phyloP scores from a whole-genome alignment of 1,140 invertebrate genomes.

The Tyrophagus putrescentiae region DNA sequence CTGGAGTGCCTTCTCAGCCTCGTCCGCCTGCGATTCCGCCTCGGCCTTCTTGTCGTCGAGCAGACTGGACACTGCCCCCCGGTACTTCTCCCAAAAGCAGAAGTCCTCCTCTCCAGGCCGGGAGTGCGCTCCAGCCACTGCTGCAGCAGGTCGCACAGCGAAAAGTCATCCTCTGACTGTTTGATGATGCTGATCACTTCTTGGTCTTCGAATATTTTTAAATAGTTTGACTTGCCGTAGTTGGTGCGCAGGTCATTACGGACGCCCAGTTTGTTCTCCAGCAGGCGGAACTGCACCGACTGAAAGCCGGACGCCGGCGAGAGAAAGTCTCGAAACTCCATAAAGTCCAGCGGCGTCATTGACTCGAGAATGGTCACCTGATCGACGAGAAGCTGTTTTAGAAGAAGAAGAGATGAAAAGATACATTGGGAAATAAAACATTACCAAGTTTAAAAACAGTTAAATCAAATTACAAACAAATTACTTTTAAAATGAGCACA shows the following conservation, averaged over 20 bases:
- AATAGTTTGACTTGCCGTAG: conserved; percentile 76
- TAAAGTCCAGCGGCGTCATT: conserved; percentile 93
- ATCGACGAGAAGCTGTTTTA: conserved; percentile 67
- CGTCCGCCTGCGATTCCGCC: conserved; percentile 33
- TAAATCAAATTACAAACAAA: conserved; percentile 15
- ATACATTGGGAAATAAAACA: neutral
- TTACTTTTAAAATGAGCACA: conserved; percentile 83
- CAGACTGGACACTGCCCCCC: conserved; percentile 54
- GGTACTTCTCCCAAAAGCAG: conserved; percentile 85
- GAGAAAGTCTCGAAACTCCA: conserved; percentile 78
- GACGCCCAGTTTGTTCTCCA: conserved; percentile 93
- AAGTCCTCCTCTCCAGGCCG: conserved; percentile 66
- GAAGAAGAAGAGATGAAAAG: conserved; percentile 9
- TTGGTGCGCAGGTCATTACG: conserved; percentile 69
- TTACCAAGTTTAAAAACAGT: conserved; percentile 4
- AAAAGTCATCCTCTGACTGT: conserved; percentile 64
- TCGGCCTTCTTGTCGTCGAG: conserved; percentile 48
- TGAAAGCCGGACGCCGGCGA: conserved; percentile 94
- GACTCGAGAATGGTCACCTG: conserved; percentile 95
- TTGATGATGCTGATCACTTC: conserved; percentile 53
- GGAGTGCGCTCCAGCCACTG: conserved; percentile 84
- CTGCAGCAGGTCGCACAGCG: conserved; percentile 65
- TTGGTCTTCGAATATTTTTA: conserved; percentile 62
- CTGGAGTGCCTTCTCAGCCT: conserved; percentile 21
- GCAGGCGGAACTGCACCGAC: conserved; percentile 81